These are phyloP conservation scores for Zaprionus lachaisei DNA, from an alignment of 1,140 invertebrate species.

Conservation along the genomic window DNA sequence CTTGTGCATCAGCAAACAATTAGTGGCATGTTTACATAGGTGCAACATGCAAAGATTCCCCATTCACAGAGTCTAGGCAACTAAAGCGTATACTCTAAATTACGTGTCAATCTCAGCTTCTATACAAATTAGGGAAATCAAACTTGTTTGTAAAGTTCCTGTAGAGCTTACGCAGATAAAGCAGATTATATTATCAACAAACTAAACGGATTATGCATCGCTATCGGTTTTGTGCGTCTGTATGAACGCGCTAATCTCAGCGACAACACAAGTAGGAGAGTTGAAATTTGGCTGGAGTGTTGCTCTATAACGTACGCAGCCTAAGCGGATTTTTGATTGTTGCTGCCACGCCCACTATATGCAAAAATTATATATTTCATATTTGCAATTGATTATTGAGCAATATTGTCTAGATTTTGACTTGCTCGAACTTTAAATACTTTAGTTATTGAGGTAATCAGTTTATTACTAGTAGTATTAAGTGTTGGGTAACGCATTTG, in stretches of 20 bases:
- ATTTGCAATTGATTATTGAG: neutral
- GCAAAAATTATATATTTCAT: neutral
- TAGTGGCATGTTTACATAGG: conserved; percentile 1
- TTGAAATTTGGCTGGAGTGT: too few species aligned
- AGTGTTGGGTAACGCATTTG: too few species aligned
- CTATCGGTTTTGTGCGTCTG: neutral
- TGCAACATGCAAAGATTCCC: neutral
- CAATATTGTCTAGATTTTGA: neutral
- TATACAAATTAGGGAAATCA: too few species aligned
- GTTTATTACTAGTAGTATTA: too few species aligned
- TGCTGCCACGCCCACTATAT: neutral
- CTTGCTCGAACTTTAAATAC: neutral
- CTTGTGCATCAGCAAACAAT: conserved; percentile 25
- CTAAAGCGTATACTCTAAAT: neutral
- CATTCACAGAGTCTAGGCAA: neutral
- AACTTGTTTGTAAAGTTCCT: too few species aligned
- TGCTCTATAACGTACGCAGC: neutral
- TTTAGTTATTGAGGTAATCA: too few species aligned
- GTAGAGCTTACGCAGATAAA: too few species aligned
- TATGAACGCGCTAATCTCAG: neutral
- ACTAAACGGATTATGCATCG: too few species aligned
- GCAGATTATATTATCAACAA: too few species aligned
- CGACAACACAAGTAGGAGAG: neutral
- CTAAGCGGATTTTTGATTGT: neutral
- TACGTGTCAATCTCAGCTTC: too few species aligned